Percentiles rank a stretch among this genome's conserved stretches.
Evolutionary conservation across 2,888 invertebrate genomes (phyloP).

Genomic region (Epinotia nisella): DNA sequence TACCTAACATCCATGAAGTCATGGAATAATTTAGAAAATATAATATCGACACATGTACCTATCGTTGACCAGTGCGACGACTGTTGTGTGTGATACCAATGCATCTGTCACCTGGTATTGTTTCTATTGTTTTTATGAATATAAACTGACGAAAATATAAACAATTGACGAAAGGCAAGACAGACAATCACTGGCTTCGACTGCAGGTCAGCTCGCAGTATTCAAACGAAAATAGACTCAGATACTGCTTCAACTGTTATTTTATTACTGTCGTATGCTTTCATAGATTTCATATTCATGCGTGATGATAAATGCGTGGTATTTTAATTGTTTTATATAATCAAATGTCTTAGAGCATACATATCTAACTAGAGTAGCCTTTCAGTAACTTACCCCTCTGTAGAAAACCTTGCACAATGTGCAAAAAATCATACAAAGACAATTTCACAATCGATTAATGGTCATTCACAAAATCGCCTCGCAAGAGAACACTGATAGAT

Average conservation of each 20-base stretch:
- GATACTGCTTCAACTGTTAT: not conserved
- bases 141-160: slow-evolving; percentile 16
- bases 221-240: slow-evolving; percentile 5
- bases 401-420: too few species aligned
- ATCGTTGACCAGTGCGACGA: slow-evolving; percentile 2
- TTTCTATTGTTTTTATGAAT: slow-evolving; percentile 73
- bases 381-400: too few species aligned
- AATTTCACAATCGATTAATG: too few species aligned
- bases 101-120: slow-evolving; percentile 70
- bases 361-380: too few species aligned
- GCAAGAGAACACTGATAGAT: too few species aligned
- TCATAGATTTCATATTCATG: too few species aligned
- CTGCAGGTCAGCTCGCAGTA: not conserved
- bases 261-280: too few species aligned
- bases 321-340: too few species aligned
- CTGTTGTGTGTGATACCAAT: slow-evolving; percentile 52
- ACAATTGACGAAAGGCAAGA: slow-evolving; percentile 59
- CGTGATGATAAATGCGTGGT: too few species aligned
- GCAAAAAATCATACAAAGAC: too few species aligned
- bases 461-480: too few species aligned
- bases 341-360: too few species aligned
- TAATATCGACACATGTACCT: not conserved
- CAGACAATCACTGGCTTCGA: slow-evolving; percentile 64
- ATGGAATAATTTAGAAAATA: slow-evolving; percentile 8
- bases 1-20: slow-evolving; percentile 70